A percentile compares a stretch with the other conserved stretches of the same genome.
Evolutionary conservation across 1,140 invertebrate species (phyloP).

Genomic region (Delia radicum): DNA sequence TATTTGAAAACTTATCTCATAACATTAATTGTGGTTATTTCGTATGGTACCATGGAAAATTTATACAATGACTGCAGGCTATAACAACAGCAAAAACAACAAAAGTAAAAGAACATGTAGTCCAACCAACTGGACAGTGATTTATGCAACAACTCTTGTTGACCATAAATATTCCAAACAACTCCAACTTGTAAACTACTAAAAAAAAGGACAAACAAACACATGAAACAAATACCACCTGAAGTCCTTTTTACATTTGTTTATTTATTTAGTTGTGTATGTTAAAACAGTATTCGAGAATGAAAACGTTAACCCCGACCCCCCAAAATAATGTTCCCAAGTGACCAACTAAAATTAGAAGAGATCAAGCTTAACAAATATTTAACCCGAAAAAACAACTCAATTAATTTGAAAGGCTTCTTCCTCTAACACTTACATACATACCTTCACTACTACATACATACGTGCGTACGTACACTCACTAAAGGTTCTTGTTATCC

Average conservation of each 20-base stretch:
- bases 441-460: too few species aligned
- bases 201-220: background rate
- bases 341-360: slow-evolving; percentile 22
- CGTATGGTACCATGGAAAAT: background rate
- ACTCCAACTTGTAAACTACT: background rate
- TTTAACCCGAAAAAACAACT: slow-evolving; percentile 36
- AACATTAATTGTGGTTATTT: slow-evolving; percentile 52
- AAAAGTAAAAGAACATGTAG: background rate
- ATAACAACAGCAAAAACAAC: background rate
- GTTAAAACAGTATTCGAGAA: background rate
- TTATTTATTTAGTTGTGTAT: background rate
- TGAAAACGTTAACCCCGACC: background rate
- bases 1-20: slow-evolving; percentile 54
- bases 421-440: background rate
- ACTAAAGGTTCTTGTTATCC: background rate
- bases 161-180: slow-evolving; percentile 54
- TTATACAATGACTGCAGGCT: background rate
- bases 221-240: background rate
- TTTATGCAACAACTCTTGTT: slow-evolving; percentile 53
- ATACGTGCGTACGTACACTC: too few species aligned
- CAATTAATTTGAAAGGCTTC: slow-evolving; percentile 48
- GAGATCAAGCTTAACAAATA: slow-evolving; percentile 25
- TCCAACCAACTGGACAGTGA: slow-evolving; percentile 29
- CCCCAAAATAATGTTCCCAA: background rate
- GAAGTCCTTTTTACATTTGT: background rate